A percentile compares a stretch with the other conserved stretches of the same genome.
phyloP scores from a whole-genome alignment of 2,888 invertebrate genomes.

The Polymixis lichenea region DNA sequence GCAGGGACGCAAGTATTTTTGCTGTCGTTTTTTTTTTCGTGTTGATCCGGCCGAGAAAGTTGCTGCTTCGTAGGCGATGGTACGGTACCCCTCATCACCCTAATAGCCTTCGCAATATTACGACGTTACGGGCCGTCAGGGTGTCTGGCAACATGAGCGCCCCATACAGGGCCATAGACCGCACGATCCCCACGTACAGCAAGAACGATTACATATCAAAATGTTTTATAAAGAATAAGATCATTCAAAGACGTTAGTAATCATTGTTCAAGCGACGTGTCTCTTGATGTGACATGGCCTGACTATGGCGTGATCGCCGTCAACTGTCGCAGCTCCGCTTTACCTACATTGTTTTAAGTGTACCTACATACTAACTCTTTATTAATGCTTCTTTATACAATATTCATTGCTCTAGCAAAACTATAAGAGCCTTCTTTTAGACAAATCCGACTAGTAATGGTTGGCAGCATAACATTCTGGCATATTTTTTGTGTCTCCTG shows the following conservation, averaged over 20 bases:
- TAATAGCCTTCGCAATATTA: too few relatives aligned
- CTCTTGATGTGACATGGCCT: constrained; percentile 14
- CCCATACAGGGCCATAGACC: not conserved
- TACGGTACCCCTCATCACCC: too few relatives aligned
- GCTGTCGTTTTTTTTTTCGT: too few relatives aligned
- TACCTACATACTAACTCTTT: not conserved
- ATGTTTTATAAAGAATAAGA: not conserved
- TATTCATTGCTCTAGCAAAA: not conserved
- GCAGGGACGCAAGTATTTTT: too few relatives aligned
- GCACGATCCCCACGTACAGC: not conserved
- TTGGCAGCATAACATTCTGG: not conserved
- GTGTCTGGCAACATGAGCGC: not conserved
- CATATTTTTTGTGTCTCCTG: not conserved
- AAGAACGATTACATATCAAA: not conserved
- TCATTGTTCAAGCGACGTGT: constrained; percentile 10
- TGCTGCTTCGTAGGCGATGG: too few relatives aligned
- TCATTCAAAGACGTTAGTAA: not conserved
- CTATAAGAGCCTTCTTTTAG: not conserved
- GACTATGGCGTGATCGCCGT: constrained; percentile 15
- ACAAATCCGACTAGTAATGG: not conserved
- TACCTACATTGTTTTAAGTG: constrained; percentile 9
- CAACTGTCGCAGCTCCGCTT: constrained; percentile 1
- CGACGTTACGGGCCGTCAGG: not conserved
- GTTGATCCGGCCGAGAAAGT: too few relatives aligned
- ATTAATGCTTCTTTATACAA: constrained; percentile 5